phyloP scores from a whole-genome alignment of 2,797 vertebrate genomes.

The Synaphobranchus kaupii region DNA sequence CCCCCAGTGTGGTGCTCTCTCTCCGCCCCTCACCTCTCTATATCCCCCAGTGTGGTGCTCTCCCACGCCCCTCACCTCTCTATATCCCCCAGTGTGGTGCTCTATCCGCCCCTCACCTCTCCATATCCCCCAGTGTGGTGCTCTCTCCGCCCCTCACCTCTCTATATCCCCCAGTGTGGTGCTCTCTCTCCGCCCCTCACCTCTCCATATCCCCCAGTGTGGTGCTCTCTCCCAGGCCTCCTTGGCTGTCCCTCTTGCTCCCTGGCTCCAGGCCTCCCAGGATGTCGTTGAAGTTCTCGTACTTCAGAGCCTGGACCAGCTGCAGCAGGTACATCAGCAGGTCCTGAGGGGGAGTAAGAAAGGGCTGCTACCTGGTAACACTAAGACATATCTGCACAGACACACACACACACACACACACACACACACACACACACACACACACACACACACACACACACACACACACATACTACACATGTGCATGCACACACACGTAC shows the following conservation, averaged over 20 bases:
- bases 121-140: neutral
- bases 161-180: conserved; percentile 75
- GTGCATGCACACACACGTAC: neutral
- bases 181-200: conserved; percentile 89
- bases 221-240: conserved; percentile 79
- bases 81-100: neutral
- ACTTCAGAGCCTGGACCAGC: conserved; percentile 95
- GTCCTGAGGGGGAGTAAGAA: conserved; percentile 69
- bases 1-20: neutral
- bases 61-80: conserved; percentile 87
- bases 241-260: conserved; percentile 87
- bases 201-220: conserved; percentile 65
- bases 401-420: neutral
- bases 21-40: conserved; percentile 88
- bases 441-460: neutral
- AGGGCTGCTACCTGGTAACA: neutral
- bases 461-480: neutral
- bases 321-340: conserved; percentile 97
- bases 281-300: conserved; percentile 96
- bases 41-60: conserved; percentile 70
- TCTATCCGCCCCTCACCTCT: neutral
- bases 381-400: neutral
- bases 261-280: conserved; percentile 89
- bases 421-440: neutral
- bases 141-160: conserved; percentile 72